phyloP scores from a whole-genome alignment of 2,797 vertebrate genomes.

The Typhlichthys eigenmanni region DNA sequence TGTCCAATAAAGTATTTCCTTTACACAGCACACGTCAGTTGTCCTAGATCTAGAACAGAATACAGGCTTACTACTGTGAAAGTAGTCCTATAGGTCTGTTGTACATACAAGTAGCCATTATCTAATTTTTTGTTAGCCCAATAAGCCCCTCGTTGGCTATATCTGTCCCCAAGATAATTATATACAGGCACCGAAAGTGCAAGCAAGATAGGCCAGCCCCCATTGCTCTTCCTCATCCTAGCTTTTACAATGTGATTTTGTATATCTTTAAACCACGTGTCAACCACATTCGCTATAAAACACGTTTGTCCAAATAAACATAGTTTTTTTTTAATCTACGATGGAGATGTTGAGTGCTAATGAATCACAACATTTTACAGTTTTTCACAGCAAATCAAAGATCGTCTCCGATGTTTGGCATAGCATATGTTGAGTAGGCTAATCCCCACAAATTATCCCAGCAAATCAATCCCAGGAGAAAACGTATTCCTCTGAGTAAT shows the following conservation, averaged over 20 bases:
- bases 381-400: slow-evolving; percentile 32
- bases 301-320: slow-evolving; percentile 34
- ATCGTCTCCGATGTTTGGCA: slow-evolving; percentile 21
- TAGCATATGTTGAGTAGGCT: slow-evolving; percentile 18
- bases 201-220: slow-evolving; percentile 30
- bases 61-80: too few species aligned
- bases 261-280: slow-evolving; percentile 26
- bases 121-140: slow-evolving; percentile 66
- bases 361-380: slow-evolving; percentile 45
- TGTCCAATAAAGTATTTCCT: not conserved
- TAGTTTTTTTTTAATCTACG: slow-evolving; percentile 38
- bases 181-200: slow-evolving; percentile 67
- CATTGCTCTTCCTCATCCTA: slow-evolving; percentile 17
- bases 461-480: slow-evolving; percentile 45
- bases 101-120: slow-evolving; percentile 67
- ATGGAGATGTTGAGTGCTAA: slow-evolving; percentile 29
- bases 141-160: slow-evolving; percentile 56
- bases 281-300: slow-evolving; percentile 39
- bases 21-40: not conserved
- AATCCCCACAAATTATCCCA: not conserved
- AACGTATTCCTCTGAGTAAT: slow-evolving; percentile 4
- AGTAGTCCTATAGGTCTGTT: too few species aligned
- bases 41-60: too few species aligned
- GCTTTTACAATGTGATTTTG: slow-evolving; percentile 1
- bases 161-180: slow-evolving; percentile 67